Base-by-base conservation (phyloP, 2,113 vertebrate species). In the Sinocyclocheilus anshuiensis region DNA sequence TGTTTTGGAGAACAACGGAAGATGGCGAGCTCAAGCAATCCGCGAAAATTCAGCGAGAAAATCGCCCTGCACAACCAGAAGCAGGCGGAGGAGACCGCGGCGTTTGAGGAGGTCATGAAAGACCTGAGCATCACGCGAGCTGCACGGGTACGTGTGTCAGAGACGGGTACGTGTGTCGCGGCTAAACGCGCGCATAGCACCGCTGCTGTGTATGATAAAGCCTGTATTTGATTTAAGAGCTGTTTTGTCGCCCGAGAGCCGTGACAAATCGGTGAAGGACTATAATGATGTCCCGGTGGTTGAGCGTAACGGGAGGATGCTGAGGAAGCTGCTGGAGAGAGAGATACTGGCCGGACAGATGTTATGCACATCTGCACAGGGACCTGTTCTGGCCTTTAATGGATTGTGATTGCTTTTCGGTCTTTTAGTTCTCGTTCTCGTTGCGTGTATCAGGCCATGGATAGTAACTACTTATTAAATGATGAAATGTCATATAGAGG, bases 21-120 rank as follows among this genome's bases (percentile, higher is more conserved):
- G 95, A 97, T 98, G 97, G 97, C 97, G 97, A 96, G 97, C 93
- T 97, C 97, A 92, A 98, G 96, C 95, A 98, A 98, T 97, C 97
- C 97, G 91, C 97, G 97, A 92, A 98, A 98, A 97, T 98, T 98
- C 94, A 98, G 97, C 95, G 97, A 98, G 94, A 98, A 98, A 95
- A 98, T 98, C 92, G 97, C 97, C 86, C 92, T 98, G 93, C 97
- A 98, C 91, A 97, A 97, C 90, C 97, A 98, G 92, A 97, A 97
- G 91, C 97, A 98, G 94, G 97, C 97, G 82, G 97, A 98, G 93
- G 97, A 98, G 94, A 98, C 97, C 0, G 97, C 97, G 29, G 97
- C 97, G 80, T 98, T 97, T 89, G 97, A 98, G 92, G 97, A 98
- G 92, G 97, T 98, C 91, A 98, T 98, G 97, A 98, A 97, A 88